phyloP scores from a whole-genome alignment of 2,797 vertebrate species.

The Platyrinchus mystaceus region DNA sequence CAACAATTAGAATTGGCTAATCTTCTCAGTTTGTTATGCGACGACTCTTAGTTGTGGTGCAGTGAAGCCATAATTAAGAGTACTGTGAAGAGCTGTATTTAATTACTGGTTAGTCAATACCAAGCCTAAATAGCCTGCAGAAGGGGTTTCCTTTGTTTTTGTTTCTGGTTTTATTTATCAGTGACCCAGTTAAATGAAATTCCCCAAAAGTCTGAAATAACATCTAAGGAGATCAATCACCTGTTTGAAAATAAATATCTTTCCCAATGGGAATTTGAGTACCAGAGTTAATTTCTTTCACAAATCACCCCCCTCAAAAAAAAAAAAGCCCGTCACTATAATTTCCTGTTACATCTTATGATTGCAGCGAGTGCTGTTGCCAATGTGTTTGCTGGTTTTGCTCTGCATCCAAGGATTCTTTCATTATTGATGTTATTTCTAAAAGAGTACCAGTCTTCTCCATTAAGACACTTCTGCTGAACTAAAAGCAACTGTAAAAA shows the following conservation, averaged over 20 bases:
- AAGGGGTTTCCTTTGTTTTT: neutral
- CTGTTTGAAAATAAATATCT: neutral
- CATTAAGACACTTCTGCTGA: slow-evolving; percentile 49
- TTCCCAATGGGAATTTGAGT: neutral
- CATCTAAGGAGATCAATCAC: neutral
- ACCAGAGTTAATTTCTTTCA: neutral
- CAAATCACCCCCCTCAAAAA: neutral
- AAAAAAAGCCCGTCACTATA: neutral
- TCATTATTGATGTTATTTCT: slow-evolving; percentile 54
- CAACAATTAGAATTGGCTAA: slow-evolving; percentile 39
- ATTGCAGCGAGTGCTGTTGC: slow-evolving; percentile 8
- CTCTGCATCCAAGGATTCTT: slow-evolving; percentile 44
- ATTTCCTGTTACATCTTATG: slow-evolving; percentile 32
- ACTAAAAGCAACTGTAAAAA: slow-evolving; percentile 51
- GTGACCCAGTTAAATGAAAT: neutral
- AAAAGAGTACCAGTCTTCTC: slow-evolving; percentile 29
- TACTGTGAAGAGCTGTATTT: slow-evolving; percentile 49
- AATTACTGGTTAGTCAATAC: slow-evolving; percentile 56
- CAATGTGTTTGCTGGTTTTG: slow-evolving; percentile 41
- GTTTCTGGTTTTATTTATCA: slow-evolving; percentile 46
- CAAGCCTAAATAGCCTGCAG: slow-evolving; percentile 43
- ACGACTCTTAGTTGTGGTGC: slow-evolving; percentile 28
- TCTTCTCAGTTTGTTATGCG: slow-evolving; percentile 25
- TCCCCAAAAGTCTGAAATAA: slow-evolving; percentile 10
- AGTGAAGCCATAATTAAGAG: slow-evolving; percentile 45